Evolutionary conservation across 1,140 invertebrate genomes (phyloP).

Genomic region (Papilio helenus): DNA sequence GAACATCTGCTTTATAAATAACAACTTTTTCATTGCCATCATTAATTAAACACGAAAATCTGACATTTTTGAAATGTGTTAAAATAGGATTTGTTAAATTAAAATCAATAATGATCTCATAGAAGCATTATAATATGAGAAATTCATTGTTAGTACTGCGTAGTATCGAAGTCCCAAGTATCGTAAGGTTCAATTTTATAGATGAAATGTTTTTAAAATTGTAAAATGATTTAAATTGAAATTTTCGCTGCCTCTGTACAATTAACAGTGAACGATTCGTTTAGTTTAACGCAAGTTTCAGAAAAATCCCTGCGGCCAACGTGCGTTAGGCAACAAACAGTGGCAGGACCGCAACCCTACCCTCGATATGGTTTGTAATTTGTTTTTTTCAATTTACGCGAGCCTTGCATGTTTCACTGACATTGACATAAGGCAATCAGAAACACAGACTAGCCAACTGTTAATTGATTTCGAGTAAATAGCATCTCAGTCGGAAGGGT

Average conservation of each 20-base stretch:
- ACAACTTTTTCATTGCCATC: neutral
- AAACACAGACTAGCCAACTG: neutral
- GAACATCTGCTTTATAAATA: neutral
- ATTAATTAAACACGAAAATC: neutral
- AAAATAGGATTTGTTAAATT: too few species aligned
- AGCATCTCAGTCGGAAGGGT: neutral
- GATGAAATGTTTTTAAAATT: too few species aligned
- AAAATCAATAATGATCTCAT: too few species aligned
- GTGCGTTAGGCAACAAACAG: neutral
- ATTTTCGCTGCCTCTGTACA: neutral
- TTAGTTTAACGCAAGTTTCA: neutral
- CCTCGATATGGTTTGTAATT: neutral
- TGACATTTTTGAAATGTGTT: too few species aligned
- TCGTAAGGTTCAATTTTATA: too few species aligned
- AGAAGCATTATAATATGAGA: too few species aligned
- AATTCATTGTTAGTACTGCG: too few species aligned
- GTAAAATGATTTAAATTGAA: neutral
- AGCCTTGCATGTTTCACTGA: neutral
- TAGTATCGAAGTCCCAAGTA: too few species aligned
- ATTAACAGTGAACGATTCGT: slow-evolving; percentile 1
- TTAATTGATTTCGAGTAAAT: neutral
- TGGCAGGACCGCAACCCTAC: neutral
- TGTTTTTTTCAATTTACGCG: neutral
- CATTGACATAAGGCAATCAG: neutral
- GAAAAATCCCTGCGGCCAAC: neutral